These are phyloP conservation scores for Zoanthus solanderi DNA, from an alignment of 92 coral and sea anemone species.

Conservation along the genomic window DNA sequence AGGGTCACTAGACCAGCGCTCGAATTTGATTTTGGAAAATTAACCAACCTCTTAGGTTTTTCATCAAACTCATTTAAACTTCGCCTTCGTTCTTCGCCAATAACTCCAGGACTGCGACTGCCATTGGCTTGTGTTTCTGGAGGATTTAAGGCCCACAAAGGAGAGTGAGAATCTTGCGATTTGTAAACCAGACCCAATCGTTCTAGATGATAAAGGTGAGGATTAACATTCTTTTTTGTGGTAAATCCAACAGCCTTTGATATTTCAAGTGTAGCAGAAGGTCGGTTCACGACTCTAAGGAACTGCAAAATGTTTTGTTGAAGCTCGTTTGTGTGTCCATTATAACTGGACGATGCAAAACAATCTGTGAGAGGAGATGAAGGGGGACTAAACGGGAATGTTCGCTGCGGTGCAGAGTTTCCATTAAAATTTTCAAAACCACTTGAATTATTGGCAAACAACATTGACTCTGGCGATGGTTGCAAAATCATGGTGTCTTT, in stretches of 20 bases:
- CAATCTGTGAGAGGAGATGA: not conserved
- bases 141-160: constrained; percentile 42
- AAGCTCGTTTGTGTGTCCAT: not conserved
- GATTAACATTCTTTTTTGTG: constrained; percentile 48
- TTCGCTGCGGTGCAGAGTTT: not conserved
- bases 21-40: constrained; percentile 8
- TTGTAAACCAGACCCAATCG: constrained; percentile 24
- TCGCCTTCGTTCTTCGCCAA: constrained; percentile 76
- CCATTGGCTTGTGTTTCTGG: not conserved
- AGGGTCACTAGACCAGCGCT: constrained; percentile 17
- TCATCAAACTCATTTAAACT: constrained; percentile 42
- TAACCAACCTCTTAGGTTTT: constrained; percentile 19
- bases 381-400: not conserved
- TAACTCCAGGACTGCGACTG: constrained; percentile 66
- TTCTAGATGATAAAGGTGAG: constrained; percentile 43
- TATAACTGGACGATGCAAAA: not conserved
- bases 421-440: not conserved
- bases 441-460: not conserved
- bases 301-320: constrained; percentile 48
- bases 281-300: constrained; percentile 31
- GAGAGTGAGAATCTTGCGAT: constrained; percentile 34
- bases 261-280: constrained; percentile 53
- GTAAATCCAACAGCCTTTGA: constrained; percentile 53
- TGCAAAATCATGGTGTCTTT: not conserved
- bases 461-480: not conserved